These are phyloP conservation scores for Diploptera punctata DNA, from an alignment of 2,888 invertebrate species.

Conservation along the genomic window DNA sequence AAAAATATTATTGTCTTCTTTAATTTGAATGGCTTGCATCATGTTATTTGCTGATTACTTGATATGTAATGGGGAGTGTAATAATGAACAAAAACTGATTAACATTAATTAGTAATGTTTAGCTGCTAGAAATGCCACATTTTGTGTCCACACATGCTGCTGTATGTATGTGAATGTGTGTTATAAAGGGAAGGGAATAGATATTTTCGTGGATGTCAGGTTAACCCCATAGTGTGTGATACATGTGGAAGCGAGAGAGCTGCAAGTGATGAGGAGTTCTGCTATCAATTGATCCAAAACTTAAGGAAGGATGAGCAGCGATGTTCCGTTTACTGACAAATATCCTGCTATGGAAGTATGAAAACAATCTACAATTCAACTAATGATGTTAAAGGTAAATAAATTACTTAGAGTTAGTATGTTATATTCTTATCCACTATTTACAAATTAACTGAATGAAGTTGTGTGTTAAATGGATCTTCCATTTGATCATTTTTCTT, in stretches of 20 bases:
- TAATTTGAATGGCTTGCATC: not conserved
- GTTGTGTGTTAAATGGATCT: not conserved
- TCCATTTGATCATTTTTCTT: not conserved
- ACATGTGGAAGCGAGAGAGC: not conserved
- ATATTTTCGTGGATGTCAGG: not conserved
- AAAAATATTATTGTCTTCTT: not conserved
- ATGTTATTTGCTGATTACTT: not conserved
- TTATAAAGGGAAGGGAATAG: not conserved
- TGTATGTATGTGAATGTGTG: slow-evolving; percentile 7
- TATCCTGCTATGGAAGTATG: not conserved
- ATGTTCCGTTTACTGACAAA: not conserved
- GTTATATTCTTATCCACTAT: not conserved
- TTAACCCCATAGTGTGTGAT: slow-evolving; percentile 10
- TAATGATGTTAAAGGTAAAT: slow-evolving; percentile 3
- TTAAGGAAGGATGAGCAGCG: not conserved
- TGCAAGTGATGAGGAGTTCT: not conserved
- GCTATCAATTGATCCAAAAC: too few relatives aligned
- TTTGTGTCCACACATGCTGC: slow-evolving; percentile 1
- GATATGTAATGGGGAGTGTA: not conserved
- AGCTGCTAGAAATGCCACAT: slow-evolving; percentile 14
- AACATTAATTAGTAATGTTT: slow-evolving; percentile 8
- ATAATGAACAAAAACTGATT: not conserved
- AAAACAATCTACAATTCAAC: not conserved
- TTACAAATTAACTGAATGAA: not conserved
- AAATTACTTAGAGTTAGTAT: not conserved